Conservation (phyloP, 2,888 invertebrate genomes). For the Monoplex corrugatus region DNA sequence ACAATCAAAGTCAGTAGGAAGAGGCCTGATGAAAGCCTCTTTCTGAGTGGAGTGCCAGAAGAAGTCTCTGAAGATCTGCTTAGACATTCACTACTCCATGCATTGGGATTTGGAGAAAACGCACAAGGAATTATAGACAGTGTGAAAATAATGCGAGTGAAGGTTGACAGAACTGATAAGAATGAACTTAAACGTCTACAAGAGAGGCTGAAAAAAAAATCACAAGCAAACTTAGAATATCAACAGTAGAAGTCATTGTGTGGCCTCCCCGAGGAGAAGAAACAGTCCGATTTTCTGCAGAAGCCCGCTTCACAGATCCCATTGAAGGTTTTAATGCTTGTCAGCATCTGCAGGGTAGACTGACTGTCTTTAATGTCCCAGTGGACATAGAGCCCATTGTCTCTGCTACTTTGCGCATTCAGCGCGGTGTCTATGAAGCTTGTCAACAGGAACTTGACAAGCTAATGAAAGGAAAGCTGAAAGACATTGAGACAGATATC, state of each 20-base stretch:
- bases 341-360: neutral
- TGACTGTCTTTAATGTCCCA: slow-evolving; percentile 1
- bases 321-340: slow-evolving; percentile 51
- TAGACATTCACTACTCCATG: slow-evolving; percentile 32
- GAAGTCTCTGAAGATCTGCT: slow-evolving; percentile 15
- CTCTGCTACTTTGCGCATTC: slow-evolving; percentile 6
- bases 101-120: neutral
- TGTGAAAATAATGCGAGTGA: neutral
- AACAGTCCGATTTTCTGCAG: neutral
- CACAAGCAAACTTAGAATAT: neutral
- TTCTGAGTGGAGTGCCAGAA: neutral
- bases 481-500: neutral
- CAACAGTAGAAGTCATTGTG: slow-evolving; percentile 24
- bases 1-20: slow-evolving; percentile 12
- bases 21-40: slow-evolving; percentile 19
- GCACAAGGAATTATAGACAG: neutral
- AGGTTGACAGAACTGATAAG: slow-evolving; percentile 20
- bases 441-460: slow-evolving; percentile 1
- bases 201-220: neutral
- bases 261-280: neutral
- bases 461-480: slow-evolving; percentile 19
- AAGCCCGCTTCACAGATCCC: slow-evolving; percentile 50
- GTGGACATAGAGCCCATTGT: slow-evolving; percentile 51
- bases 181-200: neutral
- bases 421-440: neutral